Evolutionary conservation across 2,888 invertebrate genomes (phyloP).

Genomic region (Pharmacophagus antenor): DNA sequence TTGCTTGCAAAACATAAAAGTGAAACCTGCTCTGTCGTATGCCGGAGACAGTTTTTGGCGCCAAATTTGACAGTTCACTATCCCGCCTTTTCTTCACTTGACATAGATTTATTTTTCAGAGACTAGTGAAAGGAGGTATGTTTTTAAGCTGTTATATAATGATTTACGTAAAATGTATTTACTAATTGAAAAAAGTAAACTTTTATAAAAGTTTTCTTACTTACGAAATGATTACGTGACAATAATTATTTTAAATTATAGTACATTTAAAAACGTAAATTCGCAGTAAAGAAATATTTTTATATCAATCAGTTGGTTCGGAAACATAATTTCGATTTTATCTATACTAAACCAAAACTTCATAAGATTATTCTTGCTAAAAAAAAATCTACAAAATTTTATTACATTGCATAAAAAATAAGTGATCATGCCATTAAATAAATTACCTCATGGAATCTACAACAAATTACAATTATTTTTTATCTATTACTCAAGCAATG

Average conservation of each 20-base stretch:
- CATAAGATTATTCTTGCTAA: not conserved
- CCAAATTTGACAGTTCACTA: not conserved
- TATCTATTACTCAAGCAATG: not conserved
- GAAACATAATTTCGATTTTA: no score
- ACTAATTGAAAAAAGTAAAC: not conserved
- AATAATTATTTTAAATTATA: not conserved
- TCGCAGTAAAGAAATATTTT: not conserved
- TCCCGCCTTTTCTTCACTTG: not conserved
- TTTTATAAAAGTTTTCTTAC: not conserved
- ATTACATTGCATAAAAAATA: no score
- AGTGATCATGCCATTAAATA: not conserved
- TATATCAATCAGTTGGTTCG: not conserved
- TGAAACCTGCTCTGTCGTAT: not conserved
- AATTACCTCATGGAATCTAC: not conserved
- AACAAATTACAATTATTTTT: not conserved
- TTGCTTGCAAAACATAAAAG: conserved; percentile 10
- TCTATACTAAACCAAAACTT: not conserved
- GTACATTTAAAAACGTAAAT: not conserved
- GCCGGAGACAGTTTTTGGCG: not conserved
- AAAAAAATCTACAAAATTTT: no score
- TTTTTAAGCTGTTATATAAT: conserved; percentile 14
- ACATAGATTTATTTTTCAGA: not conserved
- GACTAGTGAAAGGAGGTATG: conserved; percentile 16
- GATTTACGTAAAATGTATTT: not conserved
- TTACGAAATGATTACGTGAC: not conserved